Base-by-base conservation (phyloP, 1,140 invertebrate genomes). In the Drosophila littoralis region DNA sequence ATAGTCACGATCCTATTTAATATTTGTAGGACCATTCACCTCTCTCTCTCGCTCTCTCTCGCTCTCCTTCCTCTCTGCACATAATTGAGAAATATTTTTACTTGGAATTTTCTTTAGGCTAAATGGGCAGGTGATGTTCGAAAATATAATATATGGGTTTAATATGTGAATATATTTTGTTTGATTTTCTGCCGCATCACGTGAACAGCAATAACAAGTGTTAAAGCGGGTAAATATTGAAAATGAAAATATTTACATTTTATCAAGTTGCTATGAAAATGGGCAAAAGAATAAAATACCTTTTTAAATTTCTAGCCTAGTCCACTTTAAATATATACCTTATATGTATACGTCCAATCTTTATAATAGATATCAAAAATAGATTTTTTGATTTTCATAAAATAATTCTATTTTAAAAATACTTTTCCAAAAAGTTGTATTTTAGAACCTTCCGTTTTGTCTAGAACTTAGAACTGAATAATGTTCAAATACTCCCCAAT, bases 1-100 rank as follows among this genome's bases (percentile, higher is more conserved):
- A 72, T 64, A 65, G 75, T 81, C 73, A 70, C 67, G 67, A 54
- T 52, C 59, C 50, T 70, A 70, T 77, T 45, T 57, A 76, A 60
- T 74, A 81, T 77, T 81, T 69, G 63, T 79, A 75, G 51, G n/a
- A 0, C 12, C 17, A 28, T 1, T 40, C 12, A 4, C 68, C 78
- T 13, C 48, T 54, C 48, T 2, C 9, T 7, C 28, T 50, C 46
- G 7, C 46, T 9, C 12, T 17, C 32, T 10, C 10, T 40, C 28
- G 40, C 33, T 52, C 55, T 9, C 50, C 36, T 38, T 2, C 2
- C 22, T 22, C 22, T 22, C 22, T 22, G 2, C 9, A 9, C 45
- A 73, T 82, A 83, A 82, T 79, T 82, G 75, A 76, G 75, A 79
- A 82, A 75, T 79, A 68, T 78, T 57, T 69, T 80, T 85, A 85